A percentile compares a stretch with the other conserved stretches of the same genome.
Conservation (phyloP, 1,140 invertebrate species). For the Ceratosolen fusciceps region DNA sequence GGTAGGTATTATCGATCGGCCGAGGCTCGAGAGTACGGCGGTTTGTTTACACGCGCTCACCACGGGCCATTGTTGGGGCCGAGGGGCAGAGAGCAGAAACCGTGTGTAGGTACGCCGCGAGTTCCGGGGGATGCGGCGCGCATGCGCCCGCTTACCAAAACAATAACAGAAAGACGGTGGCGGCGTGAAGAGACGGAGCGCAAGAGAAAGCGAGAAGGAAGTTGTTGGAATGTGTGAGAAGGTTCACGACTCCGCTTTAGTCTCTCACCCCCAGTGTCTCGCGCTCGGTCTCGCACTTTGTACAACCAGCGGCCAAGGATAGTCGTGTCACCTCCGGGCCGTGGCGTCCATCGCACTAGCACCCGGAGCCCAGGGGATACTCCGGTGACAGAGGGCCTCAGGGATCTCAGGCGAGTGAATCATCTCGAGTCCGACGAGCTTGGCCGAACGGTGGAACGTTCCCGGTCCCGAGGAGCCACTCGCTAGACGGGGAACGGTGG, state of each 20-base stretch:
- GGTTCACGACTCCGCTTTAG: constrained; percentile 64
- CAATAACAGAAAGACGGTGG: constrained; percentile 63
- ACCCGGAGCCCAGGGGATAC: no score
- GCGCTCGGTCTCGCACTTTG: constrained; percentile 13
- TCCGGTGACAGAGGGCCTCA: no score
- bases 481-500: no score
- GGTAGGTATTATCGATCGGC: constrained; percentile 67
- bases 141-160: constrained; percentile 68
- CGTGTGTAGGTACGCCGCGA: neutral
- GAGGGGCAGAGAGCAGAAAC: constrained; percentile 10
- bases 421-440: neutral
- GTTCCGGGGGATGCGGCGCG: constrained; percentile 53
- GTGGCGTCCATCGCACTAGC: no score
- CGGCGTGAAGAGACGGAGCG: constrained; percentile 7
- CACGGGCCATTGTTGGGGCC: neutral
- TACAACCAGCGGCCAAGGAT: neutral
- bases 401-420: no score
- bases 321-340: neutral
- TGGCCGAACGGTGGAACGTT: no score
- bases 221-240: constrained; percentile 63
- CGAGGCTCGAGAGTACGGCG: constrained; percentile 68
- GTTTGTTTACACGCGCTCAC: constrained; percentile 71
- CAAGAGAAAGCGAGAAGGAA: constrained; percentile 45
- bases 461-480: no score
- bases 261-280: constrained; percentile 21